Percentiles rank a stretch among this genome's conserved stretches.
These are phyloP conservation scores for Macropus fuliginosus DNA, from an alignment of 2,797 vertebrate species.

Conservation along the genomic window DNA sequence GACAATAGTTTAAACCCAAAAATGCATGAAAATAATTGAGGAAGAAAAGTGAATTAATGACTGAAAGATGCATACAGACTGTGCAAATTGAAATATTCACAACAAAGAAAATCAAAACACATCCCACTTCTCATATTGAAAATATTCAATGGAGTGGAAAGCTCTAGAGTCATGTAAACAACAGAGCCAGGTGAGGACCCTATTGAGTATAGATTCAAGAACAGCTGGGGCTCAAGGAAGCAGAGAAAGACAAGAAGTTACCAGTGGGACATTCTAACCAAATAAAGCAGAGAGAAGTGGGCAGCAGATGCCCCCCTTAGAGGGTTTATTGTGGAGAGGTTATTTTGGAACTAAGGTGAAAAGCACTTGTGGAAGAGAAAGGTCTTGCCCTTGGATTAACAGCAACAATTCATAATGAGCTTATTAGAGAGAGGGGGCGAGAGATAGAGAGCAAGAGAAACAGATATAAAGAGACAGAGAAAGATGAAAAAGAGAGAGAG, in stretches of 20 bases:
- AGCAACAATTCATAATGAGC: background rate
- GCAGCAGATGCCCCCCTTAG: background rate
- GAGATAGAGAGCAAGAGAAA: background rate
- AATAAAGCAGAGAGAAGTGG: conserved; percentile 23
- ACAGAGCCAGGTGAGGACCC: conserved; percentile 2
- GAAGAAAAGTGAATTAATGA: conserved; percentile 67
- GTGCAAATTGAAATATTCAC: conserved; percentile 53
- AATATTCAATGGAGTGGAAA: conserved; percentile 63
- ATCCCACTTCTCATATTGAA: conserved; percentile 55
- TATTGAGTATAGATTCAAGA: conserved; percentile 30
- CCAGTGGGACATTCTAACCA: background rate
- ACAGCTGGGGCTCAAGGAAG: conserved; percentile 51
- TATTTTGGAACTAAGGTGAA: conserved; percentile 45
- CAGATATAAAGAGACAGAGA: background rate
- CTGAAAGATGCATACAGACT: conserved; percentile 58
- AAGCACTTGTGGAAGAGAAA: conserved; percentile 49
- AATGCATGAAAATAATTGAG: conserved; percentile 56
- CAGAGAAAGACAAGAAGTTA: conserved; percentile 47
- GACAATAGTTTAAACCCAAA: conserved; percentile 68
- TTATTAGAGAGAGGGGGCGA: conserved; percentile 4
- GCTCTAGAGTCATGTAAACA: conserved; percentile 28
- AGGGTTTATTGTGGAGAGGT: conserved; percentile 6
- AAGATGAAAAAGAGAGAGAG: background rate
- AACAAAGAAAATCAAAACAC: conserved; percentile 28
- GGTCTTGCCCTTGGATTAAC: background rate